These are phyloP conservation scores for Pyrgilauda ruficollis DNA, from an alignment of 2,113 vertebrate genomes.

Conservation along the genomic window DNA sequence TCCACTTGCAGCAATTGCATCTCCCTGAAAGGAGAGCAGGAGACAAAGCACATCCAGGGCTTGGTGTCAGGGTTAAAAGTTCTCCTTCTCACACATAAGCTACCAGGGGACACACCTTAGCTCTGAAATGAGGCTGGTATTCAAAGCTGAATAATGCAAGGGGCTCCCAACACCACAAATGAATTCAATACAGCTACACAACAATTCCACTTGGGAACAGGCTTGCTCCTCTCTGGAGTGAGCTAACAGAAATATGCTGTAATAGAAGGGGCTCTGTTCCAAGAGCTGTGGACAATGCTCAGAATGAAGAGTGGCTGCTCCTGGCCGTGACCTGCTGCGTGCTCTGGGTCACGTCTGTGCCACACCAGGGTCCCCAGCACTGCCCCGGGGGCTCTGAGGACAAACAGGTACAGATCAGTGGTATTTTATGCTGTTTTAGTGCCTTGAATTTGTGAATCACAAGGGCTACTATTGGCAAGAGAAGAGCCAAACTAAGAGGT, in stretches of 20 bases:
- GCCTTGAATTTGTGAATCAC: background rate
- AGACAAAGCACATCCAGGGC: background rate
- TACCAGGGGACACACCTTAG: background rate
- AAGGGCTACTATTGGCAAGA: background rate
- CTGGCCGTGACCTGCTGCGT: background rate
- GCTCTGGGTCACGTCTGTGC: background rate
- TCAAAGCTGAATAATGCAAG: background rate
- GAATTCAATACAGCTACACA: background rate
- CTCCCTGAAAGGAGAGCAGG: background rate
- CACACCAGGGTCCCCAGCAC: background rate
- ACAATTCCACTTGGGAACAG: background rate
- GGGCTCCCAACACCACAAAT: background rate
- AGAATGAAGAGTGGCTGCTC: background rate
- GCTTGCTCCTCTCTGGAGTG: background rate
- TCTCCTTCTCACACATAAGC: background rate
- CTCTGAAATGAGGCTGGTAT: background rate
- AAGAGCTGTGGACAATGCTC: background rate
- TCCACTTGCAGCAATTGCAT: background rate
- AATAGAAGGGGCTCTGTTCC: constrained; percentile 33
- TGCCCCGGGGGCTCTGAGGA: background rate
- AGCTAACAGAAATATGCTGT: background rate
- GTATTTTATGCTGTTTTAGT: background rate
- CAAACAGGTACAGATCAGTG: background rate
- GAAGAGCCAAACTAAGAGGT: background rate
- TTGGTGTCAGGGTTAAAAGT: background rate